Evolutionary conservation across 1,140 invertebrate genomes (phyloP).

Genomic region (Lucilia cuprina): DNA sequence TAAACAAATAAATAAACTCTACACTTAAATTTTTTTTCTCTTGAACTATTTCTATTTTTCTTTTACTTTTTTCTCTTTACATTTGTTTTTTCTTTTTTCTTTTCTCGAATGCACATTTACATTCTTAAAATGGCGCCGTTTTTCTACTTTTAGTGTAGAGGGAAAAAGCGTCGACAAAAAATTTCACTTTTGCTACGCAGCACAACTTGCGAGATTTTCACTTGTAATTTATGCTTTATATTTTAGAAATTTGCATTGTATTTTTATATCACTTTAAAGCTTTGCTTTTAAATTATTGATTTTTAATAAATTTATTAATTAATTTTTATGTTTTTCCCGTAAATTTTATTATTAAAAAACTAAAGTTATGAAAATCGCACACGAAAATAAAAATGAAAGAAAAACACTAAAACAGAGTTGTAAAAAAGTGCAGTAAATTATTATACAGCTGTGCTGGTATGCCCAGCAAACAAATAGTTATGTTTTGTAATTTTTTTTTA

Average conservation of each 20-base stretch:
- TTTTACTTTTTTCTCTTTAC: slow-evolving; percentile 27
- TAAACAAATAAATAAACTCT: slow-evolving; percentile 37
- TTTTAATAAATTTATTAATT: slow-evolving; percentile 15
- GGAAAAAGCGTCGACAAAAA: slow-evolving; percentile 35
- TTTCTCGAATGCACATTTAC: slow-evolving; percentile 35
- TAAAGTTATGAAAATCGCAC: slow-evolving; percentile 8
- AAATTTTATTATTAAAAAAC: slow-evolving; percentile 28
- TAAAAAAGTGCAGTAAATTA: neutral
- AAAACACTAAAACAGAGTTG: slow-evolving; percentile 34
- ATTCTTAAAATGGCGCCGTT: slow-evolving; percentile 62
- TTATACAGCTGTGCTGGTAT: neutral
- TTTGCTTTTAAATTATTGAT: neutral
- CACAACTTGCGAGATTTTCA: slow-evolving; percentile 20
- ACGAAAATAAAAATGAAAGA: slow-evolving; percentile 34
- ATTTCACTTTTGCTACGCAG: slow-evolving; percentile 32
- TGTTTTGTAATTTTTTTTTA: too few relatives aligned
- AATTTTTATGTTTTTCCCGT: slow-evolving; percentile 6
- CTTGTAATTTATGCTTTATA: neutral
- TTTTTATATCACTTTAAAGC: slow-evolving; percentile 8
- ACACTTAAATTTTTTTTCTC: slow-evolving; percentile 29
- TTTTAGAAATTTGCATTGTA: neutral
- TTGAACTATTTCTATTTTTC: slow-evolving; percentile 34
- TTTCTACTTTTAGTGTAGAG: slow-evolving; percentile 44
- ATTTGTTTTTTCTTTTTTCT: slow-evolving; percentile 36
- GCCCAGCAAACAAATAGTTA: neutral